phyloP scores from a whole-genome alignment of 2,888 invertebrate genomes.

The Leucophenga montana region DNA sequence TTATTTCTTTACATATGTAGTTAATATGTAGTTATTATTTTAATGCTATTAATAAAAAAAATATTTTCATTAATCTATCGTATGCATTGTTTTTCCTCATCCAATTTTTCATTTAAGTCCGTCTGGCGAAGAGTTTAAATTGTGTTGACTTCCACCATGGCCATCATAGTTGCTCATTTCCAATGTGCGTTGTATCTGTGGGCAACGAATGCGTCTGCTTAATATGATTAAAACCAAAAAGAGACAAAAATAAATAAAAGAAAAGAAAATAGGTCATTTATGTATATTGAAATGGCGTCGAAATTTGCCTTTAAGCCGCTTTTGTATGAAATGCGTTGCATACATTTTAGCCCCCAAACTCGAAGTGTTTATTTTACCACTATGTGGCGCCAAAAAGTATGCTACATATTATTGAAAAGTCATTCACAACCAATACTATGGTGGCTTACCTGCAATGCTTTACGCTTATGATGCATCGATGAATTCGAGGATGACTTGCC shows the following conservation, averaged over 20 bases:
- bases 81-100: background rate
- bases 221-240: slow-evolving; percentile 5
- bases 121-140: slow-evolving; percentile 56
- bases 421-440: background rate
- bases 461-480: slow-evolving; percentile 72
- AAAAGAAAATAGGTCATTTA: background rate
- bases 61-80: background rate
- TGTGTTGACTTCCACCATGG: slow-evolving; percentile 51
- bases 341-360: background rate
- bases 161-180: slow-evolving; percentile 73
- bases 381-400: background rate
- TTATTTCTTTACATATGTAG: too few relatives aligned
- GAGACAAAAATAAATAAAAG: slow-evolving; percentile 9
- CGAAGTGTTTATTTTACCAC: too few relatives aligned
- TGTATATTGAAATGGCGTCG: background rate
- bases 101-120: slow-evolving; percentile 46
- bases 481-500: slow-evolving; percentile 71
- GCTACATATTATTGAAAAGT: background rate
- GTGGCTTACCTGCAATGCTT: slow-evolving; percentile 69
- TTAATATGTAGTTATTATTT: background rate
- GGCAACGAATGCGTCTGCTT: slow-evolving; percentile 72
- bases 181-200: slow-evolving; percentile 73
- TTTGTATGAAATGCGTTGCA: background rate
- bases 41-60: background rate
- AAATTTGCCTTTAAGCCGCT: background rate